Conservation (phyloP, 2,797 vertebrate species). For the Anguilla pacifica region DNA sequence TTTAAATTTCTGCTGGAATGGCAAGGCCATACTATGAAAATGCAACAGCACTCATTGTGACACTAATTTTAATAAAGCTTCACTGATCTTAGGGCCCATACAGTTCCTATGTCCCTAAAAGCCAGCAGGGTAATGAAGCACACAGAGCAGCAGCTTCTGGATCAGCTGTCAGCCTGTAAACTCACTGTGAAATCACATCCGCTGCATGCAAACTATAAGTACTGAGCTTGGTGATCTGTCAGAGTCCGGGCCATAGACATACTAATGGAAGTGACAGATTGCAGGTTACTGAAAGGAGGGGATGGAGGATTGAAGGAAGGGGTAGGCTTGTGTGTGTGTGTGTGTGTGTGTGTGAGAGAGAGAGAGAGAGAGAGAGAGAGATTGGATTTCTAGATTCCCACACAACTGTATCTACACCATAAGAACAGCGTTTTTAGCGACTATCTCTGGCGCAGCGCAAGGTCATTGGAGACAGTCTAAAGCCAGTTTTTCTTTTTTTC, state of each 20-base stretch:
- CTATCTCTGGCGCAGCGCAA: neutral
- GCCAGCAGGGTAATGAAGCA: neutral
- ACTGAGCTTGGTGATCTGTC: neutral
- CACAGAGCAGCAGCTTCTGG: neutral
- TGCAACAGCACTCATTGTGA: neutral
- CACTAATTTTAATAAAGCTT: neutral
- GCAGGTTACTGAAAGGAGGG: constrained; percentile 15
- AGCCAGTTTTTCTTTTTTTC: neutral
- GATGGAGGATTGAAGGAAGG: neutral
- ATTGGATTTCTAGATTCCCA: too few species aligned
- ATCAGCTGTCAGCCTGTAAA: neutral
- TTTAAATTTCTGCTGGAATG: neutral
- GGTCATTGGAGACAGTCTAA: neutral
- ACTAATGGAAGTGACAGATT: constrained; percentile 31
- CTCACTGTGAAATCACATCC: neutral
- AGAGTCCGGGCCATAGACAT: too few species aligned
- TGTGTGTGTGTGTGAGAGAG: neutral
- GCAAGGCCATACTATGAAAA: neutral
- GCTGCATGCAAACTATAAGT: too few species aligned
- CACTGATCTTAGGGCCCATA: neutral
- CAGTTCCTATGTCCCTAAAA: neutral
- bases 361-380: neutral
- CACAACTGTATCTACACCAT: neutral
- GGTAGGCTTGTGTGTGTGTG: constrained; percentile 16
- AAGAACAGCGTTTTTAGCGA: neutral